Base-by-base conservation (phyloP, 2,797 vertebrate species). In the Oreonectes daqikongensis region DNA sequence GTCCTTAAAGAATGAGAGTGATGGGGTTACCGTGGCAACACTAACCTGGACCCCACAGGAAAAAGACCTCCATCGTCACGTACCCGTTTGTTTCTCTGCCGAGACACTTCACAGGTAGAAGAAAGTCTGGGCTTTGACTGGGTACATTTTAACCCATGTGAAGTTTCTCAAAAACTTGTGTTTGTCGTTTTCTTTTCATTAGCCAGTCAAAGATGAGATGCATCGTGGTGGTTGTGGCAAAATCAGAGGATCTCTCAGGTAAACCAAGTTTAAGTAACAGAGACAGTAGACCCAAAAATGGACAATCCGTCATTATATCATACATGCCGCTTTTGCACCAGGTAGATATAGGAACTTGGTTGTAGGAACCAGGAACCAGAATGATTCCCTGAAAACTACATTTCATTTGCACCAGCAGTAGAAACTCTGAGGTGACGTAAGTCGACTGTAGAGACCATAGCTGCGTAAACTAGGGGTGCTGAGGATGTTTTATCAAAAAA, bases 191-290 rank as follows among this genome's bases (percentile, higher is more conserved):
- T 82, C 7, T 67, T 17, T 59, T 65, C 8, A 81, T 50, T 77
- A 92, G 92, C 77, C 91, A 93, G 78, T 93, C 92, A 75, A 88
- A 92, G 42, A 91, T 93, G 88, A 88, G 90, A 67, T 93, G 92
- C 78, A 83, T 90, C 4, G 60, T 90, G 35, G 53, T 92, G 66
- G 55, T 79, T 53, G 91, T 91, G 57, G 87, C 78, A 68, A 78
- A 69, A 63, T 24, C 85, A 6, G 6, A 81, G 1, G 9, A 83
- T 15, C 2, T 20, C 18, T 73, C 86, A 89, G 91, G 91, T 93
- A 77, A 87, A 57, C 80, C 7, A 10, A 32, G 52, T 46, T 11
- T 53, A 20, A 52, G 8, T 52, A 52, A 52, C 8, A 9, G n/a
- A 20, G 9, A 57, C 4, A 59, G 28, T 59, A 30, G 1, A 59